These are phyloP conservation scores for Conus betulinus DNA, from an alignment of 1,140 invertebrate genomes.

Conservation along the genomic window DNA sequence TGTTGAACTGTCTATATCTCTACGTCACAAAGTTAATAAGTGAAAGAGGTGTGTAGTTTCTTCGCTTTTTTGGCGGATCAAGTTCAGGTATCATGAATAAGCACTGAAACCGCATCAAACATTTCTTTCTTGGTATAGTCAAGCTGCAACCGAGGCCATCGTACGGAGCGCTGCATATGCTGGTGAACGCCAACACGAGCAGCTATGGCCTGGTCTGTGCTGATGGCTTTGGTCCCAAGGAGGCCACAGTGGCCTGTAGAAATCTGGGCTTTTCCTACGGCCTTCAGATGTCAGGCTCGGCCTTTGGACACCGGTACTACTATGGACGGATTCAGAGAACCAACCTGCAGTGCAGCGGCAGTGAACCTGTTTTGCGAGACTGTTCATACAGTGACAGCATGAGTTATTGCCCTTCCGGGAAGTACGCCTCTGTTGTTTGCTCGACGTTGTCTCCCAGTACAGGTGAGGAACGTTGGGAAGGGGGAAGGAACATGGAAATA, in stretches of 20 bases:
- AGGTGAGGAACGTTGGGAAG: slow-evolving; percentile 14
- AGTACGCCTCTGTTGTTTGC: slow-evolving; percentile 64
- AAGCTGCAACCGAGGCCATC: slow-evolving; percentile 46
- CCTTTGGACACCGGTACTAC: slow-evolving; percentile 43
- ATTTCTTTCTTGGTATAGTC: slow-evolving; percentile 39
- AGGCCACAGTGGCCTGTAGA: slow-evolving; percentile 56
- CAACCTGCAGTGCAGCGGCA: slow-evolving; percentile 50
- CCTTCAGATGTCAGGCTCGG: slow-evolving; percentile 56
- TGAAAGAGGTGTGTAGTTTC: too few species aligned
- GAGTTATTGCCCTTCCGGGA: slow-evolving; percentile 37
- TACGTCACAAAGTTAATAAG: too few species aligned
- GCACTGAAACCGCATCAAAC: too few species aligned
- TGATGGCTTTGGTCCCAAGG: slow-evolving; percentile 55
- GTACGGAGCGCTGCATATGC: slow-evolving; percentile 54
- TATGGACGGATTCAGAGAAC: neutral
- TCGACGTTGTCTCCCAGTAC: slow-evolving; percentile 27
- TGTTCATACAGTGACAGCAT: slow-evolving; percentile 46
- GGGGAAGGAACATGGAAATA: too few species aligned
- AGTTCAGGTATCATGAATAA: too few species aligned
- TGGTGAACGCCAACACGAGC: slow-evolving; percentile 38
- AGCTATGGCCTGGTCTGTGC: slow-evolving; percentile 54
- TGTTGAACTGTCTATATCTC: too few species aligned
- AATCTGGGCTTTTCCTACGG: slow-evolving; percentile 59
- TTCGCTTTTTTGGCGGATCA: too few species aligned
- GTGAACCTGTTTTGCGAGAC: slow-evolving; percentile 46